phyloP scores from a whole-genome alignment of 2,113 vertebrate genomes.

The Peucedramus taeniatus region DNA sequence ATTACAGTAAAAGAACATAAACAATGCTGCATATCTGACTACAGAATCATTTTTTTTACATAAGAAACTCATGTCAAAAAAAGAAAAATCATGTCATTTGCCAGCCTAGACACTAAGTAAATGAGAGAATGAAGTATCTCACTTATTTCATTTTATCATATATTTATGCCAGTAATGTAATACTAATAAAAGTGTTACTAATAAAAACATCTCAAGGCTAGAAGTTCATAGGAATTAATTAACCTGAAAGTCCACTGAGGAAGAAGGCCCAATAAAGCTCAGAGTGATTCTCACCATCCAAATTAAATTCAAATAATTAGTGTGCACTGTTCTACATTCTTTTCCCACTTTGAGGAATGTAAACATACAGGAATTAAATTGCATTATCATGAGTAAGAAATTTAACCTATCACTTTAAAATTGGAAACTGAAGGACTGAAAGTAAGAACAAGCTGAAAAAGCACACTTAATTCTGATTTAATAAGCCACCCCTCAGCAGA shows the following conservation, averaged over 20 bases:
- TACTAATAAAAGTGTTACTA: background rate
- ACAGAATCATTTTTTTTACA: constrained; percentile 19
- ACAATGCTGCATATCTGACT: constrained; percentile 31
- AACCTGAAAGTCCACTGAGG: background rate
- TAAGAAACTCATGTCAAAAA: background rate
- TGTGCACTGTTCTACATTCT: background rate
- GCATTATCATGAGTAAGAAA: background rate
- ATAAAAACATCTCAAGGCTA: background rate
- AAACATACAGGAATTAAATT: background rate
- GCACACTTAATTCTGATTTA: background rate
- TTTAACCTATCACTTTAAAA: background rate
- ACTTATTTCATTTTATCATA: background rate
- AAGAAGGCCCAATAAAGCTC: background rate
- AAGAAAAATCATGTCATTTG: background rate
- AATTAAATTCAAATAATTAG: background rate
- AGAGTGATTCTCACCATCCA: background rate
- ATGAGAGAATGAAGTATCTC: background rate
- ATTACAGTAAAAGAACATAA: constrained; percentile 60
- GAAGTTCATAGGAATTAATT: background rate
- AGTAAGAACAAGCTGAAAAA: background rate
- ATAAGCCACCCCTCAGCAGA: background rate
- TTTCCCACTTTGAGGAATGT: background rate
- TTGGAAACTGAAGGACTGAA: background rate
- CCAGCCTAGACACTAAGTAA: background rate
- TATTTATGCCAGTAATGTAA: background rate